Conservation (phyloP, 2,113 vertebrate genomes). For the Carettochelys insculpta region DNA sequence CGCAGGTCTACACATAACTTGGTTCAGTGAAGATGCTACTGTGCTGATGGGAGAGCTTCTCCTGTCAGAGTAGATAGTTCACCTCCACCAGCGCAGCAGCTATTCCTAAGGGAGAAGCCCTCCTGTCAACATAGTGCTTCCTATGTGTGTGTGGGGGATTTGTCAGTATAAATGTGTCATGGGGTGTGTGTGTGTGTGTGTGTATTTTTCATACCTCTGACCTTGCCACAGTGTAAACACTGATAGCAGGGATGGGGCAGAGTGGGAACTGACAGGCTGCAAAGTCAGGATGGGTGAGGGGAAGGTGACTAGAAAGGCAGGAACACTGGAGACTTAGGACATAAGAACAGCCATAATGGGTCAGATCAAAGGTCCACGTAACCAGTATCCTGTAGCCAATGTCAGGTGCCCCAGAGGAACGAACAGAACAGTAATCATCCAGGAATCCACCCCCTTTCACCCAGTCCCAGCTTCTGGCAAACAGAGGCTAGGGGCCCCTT, state of each 20-base stretch:
- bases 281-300: not conserved
- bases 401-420: too few relatives aligned
- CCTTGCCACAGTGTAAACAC: not conserved
- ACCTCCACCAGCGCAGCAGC: not conserved
- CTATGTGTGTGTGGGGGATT: not conserved
- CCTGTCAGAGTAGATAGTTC: not conserved
- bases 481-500: too few relatives aligned
- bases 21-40: not conserved
- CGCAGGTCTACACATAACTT: not conserved
- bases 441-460: too few relatives aligned
- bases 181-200: too few relatives aligned
- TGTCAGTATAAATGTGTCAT: not conserved
- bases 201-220: not conserved
- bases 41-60: not conserved
- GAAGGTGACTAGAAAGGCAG: not conserved
- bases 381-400: too few relatives aligned
- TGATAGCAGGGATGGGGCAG: not conserved
- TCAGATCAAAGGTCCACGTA: too few relatives aligned
- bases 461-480: too few relatives aligned
- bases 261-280: not conserved
- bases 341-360: too few relatives aligned
- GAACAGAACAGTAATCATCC: too few relatives aligned
- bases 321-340: not conserved
- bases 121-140: not conserved
- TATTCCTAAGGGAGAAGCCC: not conserved